A percentile compares a stretch with the other conserved stretches of the same genome.
phyloP scores from a whole-genome alignment of 2,113 vertebrate genomes.

The Camelus bactrianus region DNA sequence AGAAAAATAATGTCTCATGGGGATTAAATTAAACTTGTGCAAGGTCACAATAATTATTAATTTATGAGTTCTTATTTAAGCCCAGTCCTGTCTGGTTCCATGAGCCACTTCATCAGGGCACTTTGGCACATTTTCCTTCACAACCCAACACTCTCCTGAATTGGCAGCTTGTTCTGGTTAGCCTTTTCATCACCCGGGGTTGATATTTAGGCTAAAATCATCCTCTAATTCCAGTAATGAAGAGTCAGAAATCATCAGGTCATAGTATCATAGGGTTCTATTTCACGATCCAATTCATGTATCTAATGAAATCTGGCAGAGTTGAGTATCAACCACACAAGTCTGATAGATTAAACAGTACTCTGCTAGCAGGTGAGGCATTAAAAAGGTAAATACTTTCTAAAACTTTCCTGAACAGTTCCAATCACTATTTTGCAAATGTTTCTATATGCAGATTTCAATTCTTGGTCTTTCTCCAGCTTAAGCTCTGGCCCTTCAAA shows the following conservation, averaged over 20 bases:
- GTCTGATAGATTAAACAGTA: neutral
- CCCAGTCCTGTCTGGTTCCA: neutral
- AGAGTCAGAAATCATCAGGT: constrained; percentile 4
- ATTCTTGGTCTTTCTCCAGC: neutral
- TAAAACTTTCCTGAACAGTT: neutral
- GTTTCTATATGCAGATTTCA: neutral
- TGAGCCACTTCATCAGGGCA: neutral
- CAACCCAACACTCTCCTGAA: neutral
- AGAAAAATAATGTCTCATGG: neutral
- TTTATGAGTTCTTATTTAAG: neutral
- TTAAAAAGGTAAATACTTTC: neutral
- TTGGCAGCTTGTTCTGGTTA: neutral
- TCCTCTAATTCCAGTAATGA: constrained; percentile 40
- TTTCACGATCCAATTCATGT: constrained; percentile 2
- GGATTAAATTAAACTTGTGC: neutral
- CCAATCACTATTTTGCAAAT: neutral
- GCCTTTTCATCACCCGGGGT: constrained; percentile 23
- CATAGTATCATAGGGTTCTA: neutral
- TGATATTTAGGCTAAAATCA: constrained; percentile 52
- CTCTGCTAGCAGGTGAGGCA: neutral
- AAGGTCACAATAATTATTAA: neutral
- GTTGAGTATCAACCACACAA: neutral
- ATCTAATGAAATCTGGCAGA: neutral
- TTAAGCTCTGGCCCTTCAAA: neutral
- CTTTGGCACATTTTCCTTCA: neutral